These are phyloP conservation scores for Periplaneta americana DNA, from an alignment of 1,140 invertebrate species.

Conservation along the genomic window DNA sequence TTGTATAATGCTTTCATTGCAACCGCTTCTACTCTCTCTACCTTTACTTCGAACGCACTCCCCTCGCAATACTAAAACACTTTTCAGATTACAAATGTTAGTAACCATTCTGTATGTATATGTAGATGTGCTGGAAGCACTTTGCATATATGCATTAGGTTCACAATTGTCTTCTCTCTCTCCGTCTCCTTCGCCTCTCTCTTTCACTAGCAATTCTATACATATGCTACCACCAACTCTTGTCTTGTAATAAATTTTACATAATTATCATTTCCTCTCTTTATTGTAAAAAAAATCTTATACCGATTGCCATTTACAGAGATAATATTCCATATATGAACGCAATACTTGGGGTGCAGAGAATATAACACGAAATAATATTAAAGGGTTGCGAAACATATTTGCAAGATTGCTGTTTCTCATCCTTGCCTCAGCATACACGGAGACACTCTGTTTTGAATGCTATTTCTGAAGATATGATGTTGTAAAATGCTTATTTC, in stretches of 20 bases:
- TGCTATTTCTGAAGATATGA: neutral
- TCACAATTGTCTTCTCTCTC: neutral
- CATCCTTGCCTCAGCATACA: neutral
- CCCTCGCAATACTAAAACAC: neutral
- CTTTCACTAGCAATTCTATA: neutral
- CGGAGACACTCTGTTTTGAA: neutral
- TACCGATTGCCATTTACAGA: neutral
- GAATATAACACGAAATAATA: neutral
- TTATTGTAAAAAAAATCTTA: neutral
- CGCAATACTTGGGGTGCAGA: neutral
- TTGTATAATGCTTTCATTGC: too few relatives aligned
- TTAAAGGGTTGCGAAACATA: neutral
- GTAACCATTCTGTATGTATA: neutral
- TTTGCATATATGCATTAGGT: neutral
- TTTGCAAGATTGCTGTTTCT: neutral
- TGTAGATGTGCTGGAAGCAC: neutral
- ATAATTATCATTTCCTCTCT: neutral
- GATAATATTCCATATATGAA: neutral
- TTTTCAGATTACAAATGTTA: neutral
- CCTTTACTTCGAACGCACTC: neutral
- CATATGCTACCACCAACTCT: neutral
- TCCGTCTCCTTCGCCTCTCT: too few relatives aligned
- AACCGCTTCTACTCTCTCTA: too few relatives aligned
- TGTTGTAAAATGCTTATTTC: neutral
- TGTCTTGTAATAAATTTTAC: neutral